These are phyloP conservation scores for Sebastes oblongus DNA, from an alignment of 2,797 vertebrate genomes.

Conservation along the genomic window DNA sequence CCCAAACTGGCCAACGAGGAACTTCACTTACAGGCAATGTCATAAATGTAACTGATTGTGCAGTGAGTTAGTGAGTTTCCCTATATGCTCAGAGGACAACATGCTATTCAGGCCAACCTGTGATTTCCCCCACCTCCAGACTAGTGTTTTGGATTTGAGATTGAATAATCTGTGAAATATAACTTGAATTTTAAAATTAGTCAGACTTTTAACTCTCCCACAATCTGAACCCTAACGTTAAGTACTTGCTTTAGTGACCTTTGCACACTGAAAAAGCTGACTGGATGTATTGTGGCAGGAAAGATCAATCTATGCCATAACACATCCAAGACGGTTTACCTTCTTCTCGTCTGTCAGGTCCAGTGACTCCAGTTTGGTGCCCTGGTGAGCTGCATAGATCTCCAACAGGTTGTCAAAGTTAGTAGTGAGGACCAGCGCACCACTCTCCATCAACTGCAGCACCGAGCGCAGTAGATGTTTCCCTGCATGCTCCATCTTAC, in stretches of 20 bases:
- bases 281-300: neutral
- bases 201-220: neutral
- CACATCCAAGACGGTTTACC: constrained; percentile 71
- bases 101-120: neutral
- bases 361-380: constrained; percentile 92
- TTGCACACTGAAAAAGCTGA: constrained; percentile 46
- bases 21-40: neutral
- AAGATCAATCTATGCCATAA: constrained; percentile 29
- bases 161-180: neutral
- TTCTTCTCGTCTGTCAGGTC: constrained; percentile 97
- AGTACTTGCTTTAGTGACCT: constrained; percentile 29
- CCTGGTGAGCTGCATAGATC: constrained; percentile 93
- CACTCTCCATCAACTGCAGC: constrained; percentile 94
- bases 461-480: constrained; percentile 94
- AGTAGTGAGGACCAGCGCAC: constrained; percentile 93
- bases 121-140: too few species aligned
- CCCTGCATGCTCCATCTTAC: constrained; percentile 95
- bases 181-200: neutral
- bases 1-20: neutral
- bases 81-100: neutral
- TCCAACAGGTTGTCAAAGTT: constrained; percentile 97
- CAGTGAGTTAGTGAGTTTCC: neutral
- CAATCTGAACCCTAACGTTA: neutral
- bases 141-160: neutral
- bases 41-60: neutral